Conservation (phyloP, 2,888 invertebrate species). For the Acholoe squamosa region DNA sequence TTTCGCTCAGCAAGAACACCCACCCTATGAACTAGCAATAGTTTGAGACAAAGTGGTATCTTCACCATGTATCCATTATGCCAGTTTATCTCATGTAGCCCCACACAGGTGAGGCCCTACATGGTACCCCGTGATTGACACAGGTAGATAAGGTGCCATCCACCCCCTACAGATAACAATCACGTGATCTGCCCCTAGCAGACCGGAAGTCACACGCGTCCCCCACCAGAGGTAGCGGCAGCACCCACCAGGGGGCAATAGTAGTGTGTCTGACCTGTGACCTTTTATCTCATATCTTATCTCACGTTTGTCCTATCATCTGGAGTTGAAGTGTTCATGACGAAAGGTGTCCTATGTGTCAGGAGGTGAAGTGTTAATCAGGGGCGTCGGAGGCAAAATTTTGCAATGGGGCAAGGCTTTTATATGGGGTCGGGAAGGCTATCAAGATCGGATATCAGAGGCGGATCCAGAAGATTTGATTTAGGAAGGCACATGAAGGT, state of each 20-base stretch:
- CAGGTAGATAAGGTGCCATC: conserved; percentile 9
- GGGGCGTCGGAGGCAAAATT: too few species aligned
- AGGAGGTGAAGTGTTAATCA: too few species aligned
- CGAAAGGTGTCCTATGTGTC: too few species aligned
- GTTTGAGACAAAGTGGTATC: too few species aligned
- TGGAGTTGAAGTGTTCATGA: background rate
- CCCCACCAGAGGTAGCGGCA: conserved; percentile 19
- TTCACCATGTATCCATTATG: too few species aligned
- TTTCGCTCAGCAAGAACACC: too few species aligned
- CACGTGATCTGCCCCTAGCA: conserved; percentile 38
- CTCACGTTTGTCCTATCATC: background rate
- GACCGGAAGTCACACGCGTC: conserved; percentile 22
- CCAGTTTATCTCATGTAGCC: background rate
- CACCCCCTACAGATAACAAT: conserved; percentile 30
- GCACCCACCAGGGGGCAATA: background rate
- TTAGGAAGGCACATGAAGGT: too few species aligned
- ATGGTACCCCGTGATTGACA: background rate
- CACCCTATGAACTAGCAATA: too few species aligned
- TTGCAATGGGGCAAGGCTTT: too few species aligned
- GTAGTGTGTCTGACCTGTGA: background rate
- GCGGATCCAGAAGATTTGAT: too few species aligned
- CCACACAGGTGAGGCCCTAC: conserved; percentile 1
- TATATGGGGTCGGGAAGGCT: too few species aligned
- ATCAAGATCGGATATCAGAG: too few species aligned
- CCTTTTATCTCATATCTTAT: background rate